Evolutionary conservation across 2,113 vertebrate species (phyloP).

Genomic region (Clarias magur): DNA sequence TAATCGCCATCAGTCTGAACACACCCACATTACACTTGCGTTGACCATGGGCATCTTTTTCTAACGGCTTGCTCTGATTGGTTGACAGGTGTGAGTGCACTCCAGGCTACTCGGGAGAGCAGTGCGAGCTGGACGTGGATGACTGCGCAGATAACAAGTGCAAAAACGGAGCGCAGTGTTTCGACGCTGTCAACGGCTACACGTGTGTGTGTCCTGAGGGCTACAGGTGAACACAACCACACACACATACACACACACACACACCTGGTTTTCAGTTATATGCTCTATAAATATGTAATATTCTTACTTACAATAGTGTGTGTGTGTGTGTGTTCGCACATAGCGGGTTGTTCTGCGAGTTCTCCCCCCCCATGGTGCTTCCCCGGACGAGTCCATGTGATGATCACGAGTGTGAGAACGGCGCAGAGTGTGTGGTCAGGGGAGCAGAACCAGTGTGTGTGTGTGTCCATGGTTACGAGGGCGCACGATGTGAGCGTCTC

Average conservation of each 20-base stretch:
- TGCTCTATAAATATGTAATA: not conserved
- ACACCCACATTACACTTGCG: too few species aligned
- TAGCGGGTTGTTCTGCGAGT: constrained; percentile 95
- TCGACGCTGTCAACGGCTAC: constrained; percentile 92
- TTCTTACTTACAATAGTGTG: not conserved
- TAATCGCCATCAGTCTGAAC: not conserved
- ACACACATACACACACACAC: constrained; percentile 16
- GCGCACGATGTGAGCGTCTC: constrained; percentile 89
- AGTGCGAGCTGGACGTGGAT: constrained; percentile 88
- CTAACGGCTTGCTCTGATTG: not conserved
- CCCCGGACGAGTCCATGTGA: constrained; percentile 96
- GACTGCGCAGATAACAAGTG: constrained; percentile 96
- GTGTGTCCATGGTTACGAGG: constrained; percentile 91
- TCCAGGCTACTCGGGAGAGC: constrained; percentile 89
- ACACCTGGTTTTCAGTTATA: not conserved
- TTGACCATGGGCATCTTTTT: not conserved
- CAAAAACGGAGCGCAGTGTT: constrained; percentile 90
- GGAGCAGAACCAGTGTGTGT: constrained; percentile 87
- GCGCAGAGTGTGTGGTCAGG: constrained; percentile 88
- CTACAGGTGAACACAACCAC: constrained; percentile 80
- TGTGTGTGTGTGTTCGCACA: constrained; percentile 12
- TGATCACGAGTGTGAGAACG: constrained; percentile 92
- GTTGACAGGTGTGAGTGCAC: constrained; percentile 89
- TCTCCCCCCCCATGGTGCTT: constrained; percentile 94
- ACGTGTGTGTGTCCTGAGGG: constrained; percentile 91